Conservation (phyloP, 2,888 invertebrate species). For the Blomia tropicalis region DNA sequence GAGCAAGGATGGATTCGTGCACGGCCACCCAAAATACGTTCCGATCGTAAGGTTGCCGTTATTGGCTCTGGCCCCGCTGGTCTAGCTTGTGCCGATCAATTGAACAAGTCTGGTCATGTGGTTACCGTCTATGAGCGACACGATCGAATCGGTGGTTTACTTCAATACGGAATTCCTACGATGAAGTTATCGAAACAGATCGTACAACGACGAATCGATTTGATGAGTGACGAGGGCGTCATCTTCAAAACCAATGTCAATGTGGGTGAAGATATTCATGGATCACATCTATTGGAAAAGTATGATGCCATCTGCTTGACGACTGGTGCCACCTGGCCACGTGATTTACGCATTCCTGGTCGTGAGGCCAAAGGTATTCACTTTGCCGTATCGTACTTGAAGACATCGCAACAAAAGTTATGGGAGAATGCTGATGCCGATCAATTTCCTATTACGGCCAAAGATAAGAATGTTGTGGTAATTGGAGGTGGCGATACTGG, state of each 20-base stretch:
- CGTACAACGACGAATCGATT: conserved; percentile 67
- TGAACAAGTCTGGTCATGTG: conserved; percentile 88
- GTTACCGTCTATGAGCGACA: conserved; percentile 94
- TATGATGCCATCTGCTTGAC: conserved; percentile 75
- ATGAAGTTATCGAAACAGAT: conserved; percentile 84
- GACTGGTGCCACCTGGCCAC: conserved; percentile 88
- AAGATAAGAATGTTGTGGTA: conserved; percentile 82
- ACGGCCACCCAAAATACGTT: conserved; percentile 54
- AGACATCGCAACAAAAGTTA: conserved; percentile 77
- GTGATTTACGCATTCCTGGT: conserved; percentile 57
- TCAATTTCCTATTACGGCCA: conserved; percentile 49
- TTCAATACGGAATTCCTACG: conserved; percentile 95
- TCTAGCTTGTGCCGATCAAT: conserved; percentile 83
- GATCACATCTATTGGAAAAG: conserved; percentile 45
- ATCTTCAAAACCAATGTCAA: conserved; percentile 71
- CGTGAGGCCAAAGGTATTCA: conserved; percentile 79
- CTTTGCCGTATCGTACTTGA: conserved; percentile 94
- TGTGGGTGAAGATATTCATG: conserved; percentile 76
- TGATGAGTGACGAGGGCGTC: conserved; percentile 76
- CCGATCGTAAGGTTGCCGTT: conserved; percentile 67
- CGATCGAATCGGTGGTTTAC: conserved; percentile 78
- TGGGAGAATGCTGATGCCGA: conserved; percentile 4
- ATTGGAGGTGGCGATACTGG: conserved; percentile 82
- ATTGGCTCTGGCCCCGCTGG: conserved; percentile 90
- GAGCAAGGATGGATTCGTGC: conserved; percentile 86